Percentiles rank a stretch among this genome's conserved stretches.
phyloP scores from a whole-genome alignment of 30 jellyfish, hydroid and myxozoan genomes.

The Aurelia sp. region DNA sequence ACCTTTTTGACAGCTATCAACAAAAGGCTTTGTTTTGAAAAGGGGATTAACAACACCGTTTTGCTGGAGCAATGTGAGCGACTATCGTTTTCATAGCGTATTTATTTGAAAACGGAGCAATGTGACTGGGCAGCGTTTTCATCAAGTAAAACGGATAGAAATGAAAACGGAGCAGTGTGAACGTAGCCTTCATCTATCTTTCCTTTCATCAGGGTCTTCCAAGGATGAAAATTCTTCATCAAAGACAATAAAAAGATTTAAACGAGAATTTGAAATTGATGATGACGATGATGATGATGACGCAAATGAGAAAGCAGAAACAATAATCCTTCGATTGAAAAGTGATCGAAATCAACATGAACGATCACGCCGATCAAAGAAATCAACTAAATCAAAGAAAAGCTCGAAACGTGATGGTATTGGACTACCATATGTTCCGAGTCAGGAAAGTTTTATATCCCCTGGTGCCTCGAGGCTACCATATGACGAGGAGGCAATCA shows the following conservation, averaged over 20 bases:
- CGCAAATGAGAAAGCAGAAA: background rate
- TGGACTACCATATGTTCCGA: slow-evolving; percentile 66
- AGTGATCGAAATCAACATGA: background rate
- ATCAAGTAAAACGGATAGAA: too few relatives aligned
- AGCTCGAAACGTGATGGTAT: slow-evolving; percentile 28
- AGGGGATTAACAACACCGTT: too few relatives aligned
- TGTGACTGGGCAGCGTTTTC: too few relatives aligned
- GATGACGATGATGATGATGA: slow-evolving; percentile 49
- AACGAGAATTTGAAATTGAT: slow-evolving; percentile 39
- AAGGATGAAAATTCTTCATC: background rate
- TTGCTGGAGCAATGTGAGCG: too few relatives aligned
- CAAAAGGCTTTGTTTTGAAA: too few relatives aligned
- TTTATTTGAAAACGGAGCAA: too few relatives aligned
- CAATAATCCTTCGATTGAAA: background rate
- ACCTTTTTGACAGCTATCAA: too few relatives aligned
- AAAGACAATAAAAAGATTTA: slow-evolving; percentile 38
- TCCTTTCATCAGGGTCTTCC: slow-evolving; percentile 10
- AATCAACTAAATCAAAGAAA: background rate
- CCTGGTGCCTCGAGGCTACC: slow-evolving; percentile 18
- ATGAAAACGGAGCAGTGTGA: too few relatives aligned
- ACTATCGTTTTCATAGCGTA: too few relatives aligned
- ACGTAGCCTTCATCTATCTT: too few relatives aligned
- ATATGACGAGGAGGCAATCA: slow-evolving; percentile 48
- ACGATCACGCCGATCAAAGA: slow-evolving; percentile 16
- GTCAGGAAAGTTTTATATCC: background rate